A percentile compares a stretch with the other conserved stretches of the same genome.
phyloP scores from a whole-genome alignment of 2,113 vertebrate species.

The Aix galericulata region DNA sequence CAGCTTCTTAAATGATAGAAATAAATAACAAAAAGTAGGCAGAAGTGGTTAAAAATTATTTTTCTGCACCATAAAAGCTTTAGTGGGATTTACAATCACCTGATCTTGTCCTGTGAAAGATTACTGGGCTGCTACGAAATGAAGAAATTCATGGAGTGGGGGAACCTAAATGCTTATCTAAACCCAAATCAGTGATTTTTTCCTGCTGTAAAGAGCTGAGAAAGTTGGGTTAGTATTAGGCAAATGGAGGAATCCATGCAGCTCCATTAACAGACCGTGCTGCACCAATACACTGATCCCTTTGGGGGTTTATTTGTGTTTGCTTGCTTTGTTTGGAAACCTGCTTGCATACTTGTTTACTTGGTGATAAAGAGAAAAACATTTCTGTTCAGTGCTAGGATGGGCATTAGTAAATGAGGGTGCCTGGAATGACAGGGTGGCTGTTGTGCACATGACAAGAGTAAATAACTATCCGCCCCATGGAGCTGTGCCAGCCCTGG shows the following conservation, averaged over 20 bases:
- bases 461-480: background rate
- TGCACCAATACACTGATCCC: fast-evolving
- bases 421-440: background rate
- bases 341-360: background rate
- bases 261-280: fast-evolving
- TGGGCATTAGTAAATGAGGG: background rate
- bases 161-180: background rate
- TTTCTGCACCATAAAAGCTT: background rate
- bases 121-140: background rate
- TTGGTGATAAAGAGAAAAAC: background rate
- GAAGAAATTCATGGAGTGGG: background rate
- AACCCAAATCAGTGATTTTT: background rate
- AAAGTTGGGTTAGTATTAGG: background rate
- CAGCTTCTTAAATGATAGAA: background rate
- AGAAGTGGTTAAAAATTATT: background rate
- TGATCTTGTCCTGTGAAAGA: background rate
- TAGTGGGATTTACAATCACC: background rate
- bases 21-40: background rate
- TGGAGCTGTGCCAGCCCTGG: background rate
- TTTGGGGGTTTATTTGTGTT: background rate
- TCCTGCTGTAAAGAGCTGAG: background rate
- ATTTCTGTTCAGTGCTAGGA: background rate
- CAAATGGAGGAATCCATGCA: background rate
- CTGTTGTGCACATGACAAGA: background rate
- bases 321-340: background rate